Conservation (phyloP, 1,140 invertebrate species). For the Drosophila jambulina region DNA sequence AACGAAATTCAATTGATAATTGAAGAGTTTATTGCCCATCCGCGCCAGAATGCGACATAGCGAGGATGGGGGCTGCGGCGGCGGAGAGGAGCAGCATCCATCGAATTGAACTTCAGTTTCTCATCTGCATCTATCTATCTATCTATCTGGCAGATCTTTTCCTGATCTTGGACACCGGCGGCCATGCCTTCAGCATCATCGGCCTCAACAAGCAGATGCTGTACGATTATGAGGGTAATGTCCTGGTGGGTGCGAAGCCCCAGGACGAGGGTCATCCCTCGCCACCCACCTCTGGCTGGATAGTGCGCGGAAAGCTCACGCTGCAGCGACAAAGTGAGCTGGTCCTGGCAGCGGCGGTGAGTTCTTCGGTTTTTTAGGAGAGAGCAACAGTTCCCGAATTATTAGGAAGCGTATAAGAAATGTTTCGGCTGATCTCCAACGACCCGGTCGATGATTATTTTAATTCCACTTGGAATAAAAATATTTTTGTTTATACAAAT, state of each 20-base stretch:
- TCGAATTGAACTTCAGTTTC: constrained; percentile 54
- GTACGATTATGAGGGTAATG: constrained; percentile 83
- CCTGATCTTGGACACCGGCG: constrained; percentile 72
- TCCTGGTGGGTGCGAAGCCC: constrained; percentile 79
- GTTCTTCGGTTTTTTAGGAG: constrained; percentile 14
- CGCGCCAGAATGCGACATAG: constrained; percentile 39
- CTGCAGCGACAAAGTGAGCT: constrained; percentile 74
- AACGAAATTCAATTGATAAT: constrained; percentile 76
- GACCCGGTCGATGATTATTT: constrained; percentile 24
- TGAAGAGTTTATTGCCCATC: constrained; percentile 72
- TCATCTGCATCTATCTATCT: constrained; percentile 16
- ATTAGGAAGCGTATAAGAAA: constrained; percentile 19
- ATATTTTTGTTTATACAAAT: constrained; percentile 47
- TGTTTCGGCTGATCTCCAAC: constrained; percentile 27
- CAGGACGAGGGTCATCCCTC: constrained; percentile 73
- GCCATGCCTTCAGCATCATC: constrained; percentile 78
- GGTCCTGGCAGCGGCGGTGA: constrained; percentile 80
- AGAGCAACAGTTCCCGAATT: not conserved
- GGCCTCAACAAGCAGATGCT: constrained; percentile 82
- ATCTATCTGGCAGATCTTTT: constrained; percentile 68
- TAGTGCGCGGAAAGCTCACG: constrained; percentile 80
- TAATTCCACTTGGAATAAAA: constrained; percentile 17
- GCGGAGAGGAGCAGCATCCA: not conserved
- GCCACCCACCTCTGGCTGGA: constrained; percentile 82
- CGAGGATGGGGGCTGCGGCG: not conserved